Conservation (phyloP, 2,797 vertebrate genomes). For the Peromyscus nudipes region DNA sequence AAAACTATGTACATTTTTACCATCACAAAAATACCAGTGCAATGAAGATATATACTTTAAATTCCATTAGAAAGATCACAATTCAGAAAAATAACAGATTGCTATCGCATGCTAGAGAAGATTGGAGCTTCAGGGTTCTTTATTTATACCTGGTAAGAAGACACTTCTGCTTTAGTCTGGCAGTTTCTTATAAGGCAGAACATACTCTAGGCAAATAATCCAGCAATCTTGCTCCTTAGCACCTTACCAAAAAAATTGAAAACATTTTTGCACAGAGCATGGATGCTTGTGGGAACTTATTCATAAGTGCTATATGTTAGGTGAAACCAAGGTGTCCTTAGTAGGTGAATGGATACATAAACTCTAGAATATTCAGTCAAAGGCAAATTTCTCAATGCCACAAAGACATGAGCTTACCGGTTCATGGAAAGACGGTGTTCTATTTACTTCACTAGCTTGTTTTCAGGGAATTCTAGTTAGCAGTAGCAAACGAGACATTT, state of each 20-base stretch:
- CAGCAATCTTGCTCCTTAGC: background rate
- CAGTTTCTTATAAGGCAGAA: background rate
- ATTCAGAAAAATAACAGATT: background rate
- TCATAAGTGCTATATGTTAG: background rate
- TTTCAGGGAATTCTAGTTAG: background rate
- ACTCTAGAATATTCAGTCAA: background rate
- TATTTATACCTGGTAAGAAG: background rate
- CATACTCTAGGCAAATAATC: background rate
- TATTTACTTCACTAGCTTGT: background rate
- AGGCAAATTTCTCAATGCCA: background rate
- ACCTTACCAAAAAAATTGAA: background rate
- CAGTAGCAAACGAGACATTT: background rate
- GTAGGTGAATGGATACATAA: background rate
- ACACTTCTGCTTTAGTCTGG: no score
- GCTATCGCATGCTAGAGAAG: background rate
- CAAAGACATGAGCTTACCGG: background rate
- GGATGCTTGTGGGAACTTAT: background rate
- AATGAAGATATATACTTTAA: background rate
- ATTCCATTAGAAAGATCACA: background rate
- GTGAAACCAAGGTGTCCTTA: background rate
- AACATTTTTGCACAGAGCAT: background rate
- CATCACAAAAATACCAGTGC: background rate
- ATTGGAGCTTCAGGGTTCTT: fast-evolving
- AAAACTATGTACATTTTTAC: background rate
- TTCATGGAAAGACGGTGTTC: background rate